Evolutionary conservation across 2,888 invertebrate genomes (phyloP).

Genomic region (Synanthedon formicaeformis): DNA sequence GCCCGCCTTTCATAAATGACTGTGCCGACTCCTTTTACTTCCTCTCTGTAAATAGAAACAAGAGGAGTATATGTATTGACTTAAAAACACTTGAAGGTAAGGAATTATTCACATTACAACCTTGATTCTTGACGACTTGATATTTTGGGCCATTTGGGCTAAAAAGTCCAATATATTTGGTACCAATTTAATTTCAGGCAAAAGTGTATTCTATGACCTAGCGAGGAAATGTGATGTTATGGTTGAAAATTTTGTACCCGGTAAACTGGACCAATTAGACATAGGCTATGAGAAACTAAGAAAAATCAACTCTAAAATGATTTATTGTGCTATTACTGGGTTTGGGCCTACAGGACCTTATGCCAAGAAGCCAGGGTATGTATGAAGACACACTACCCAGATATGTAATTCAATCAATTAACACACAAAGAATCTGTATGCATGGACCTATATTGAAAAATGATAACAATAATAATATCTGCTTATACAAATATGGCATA

Average conservation of each 20-base stretch:
- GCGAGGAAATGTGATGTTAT: slow-evolving; percentile 85
- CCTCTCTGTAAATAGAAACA: slow-evolving; percentile 91
- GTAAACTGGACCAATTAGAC: slow-evolving; percentile 80
- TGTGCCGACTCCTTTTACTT: slow-evolving; percentile 84
- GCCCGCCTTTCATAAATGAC: slow-evolving; percentile 84
- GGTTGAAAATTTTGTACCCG: slow-evolving; percentile 95
- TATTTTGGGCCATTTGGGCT: not conserved
- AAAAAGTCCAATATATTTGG: not conserved
- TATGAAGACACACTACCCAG: not conserved
- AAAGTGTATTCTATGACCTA: slow-evolving; percentile 75
- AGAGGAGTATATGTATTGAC: slow-evolving; percentile 91
- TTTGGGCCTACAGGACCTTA: slow-evolving; percentile 92
- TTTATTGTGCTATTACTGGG: slow-evolving; percentile 95
- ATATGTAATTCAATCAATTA: no score
- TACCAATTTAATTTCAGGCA: slow-evolving; percentile 36
- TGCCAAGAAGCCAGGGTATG: slow-evolving; percentile 80
- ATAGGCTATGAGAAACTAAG: slow-evolving; percentile 85
- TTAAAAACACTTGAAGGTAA: slow-evolving; percentile 77
- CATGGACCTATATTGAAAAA: no score
- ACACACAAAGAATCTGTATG: no score
- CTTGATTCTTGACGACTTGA: not conserved
- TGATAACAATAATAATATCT: no score
- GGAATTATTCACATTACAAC: slow-evolving; percentile 6
- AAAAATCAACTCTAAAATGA: slow-evolving; percentile 78
- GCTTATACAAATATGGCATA: no score